Evolutionary conservation across 1,140 invertebrate genomes (phyloP).

Genomic region (Drosophila virilis): DNA sequence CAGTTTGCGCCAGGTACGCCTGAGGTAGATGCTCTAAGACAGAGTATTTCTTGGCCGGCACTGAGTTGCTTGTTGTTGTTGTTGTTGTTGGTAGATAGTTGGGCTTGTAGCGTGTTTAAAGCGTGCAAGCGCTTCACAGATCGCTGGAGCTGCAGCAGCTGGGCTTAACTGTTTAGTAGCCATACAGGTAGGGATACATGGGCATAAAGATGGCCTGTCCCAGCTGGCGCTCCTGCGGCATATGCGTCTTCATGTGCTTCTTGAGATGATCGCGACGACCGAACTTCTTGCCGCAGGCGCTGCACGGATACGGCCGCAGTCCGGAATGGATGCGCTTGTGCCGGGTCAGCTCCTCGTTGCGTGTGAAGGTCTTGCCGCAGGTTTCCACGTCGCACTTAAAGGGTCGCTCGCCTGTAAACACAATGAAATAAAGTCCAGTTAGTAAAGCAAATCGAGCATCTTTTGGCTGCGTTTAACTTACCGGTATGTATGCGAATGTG

Average conservation of each 20-base stretch:
- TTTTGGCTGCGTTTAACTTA: slow-evolving; percentile 70
- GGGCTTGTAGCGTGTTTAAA: slow-evolving; percentile 54
- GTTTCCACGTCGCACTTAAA: slow-evolving; percentile 93
- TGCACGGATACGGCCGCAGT: slow-evolving; percentile 91
- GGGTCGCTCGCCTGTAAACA: slow-evolving; percentile 90
- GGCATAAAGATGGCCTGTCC: slow-evolving; percentile 79
- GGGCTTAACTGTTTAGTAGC: slow-evolving; percentile 54
- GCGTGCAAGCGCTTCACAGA: slow-evolving; percentile 78
- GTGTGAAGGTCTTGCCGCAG: slow-evolving; percentile 95
- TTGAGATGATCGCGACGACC: slow-evolving; percentile 95
- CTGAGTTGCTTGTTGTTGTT: slow-evolving; percentile 23
- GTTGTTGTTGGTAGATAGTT: slow-evolving; percentile 8
- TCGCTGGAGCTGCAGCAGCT: slow-evolving; percentile 46
- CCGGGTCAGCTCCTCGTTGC: slow-evolving; percentile 96
- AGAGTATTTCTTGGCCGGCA: slow-evolving; percentile 54
- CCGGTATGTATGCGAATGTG: slow-evolving; percentile 96
- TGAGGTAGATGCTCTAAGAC: slow-evolving; percentile 62
- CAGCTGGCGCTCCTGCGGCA: slow-evolving; percentile 80
- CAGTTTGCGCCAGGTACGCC: slow-evolving; percentile 71
- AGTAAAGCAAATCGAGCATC: slow-evolving; percentile 7
- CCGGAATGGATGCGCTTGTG: slow-evolving; percentile 96
- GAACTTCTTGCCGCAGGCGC: slow-evolving; percentile 93
- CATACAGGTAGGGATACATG: slow-evolving; percentile 83
- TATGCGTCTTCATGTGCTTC: slow-evolving; percentile 88
- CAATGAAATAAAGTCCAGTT: slow-evolving; percentile 34